Percentiles rank a stretch among this genome's conserved stretches.
Conservation (phyloP, 2,888 invertebrate genomes). For the Tinea trinotella region DNA sequence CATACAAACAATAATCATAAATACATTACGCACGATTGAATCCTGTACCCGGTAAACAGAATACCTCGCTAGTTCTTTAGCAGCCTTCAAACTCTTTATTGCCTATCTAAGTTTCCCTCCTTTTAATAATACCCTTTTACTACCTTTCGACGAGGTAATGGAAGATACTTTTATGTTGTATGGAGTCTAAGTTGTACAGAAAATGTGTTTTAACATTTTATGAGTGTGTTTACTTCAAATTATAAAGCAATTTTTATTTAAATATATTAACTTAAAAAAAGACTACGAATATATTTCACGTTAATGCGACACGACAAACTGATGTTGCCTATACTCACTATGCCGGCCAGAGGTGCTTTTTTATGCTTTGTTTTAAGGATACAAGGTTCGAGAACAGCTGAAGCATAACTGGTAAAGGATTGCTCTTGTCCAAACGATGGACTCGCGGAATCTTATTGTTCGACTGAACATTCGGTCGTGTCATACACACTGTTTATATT, state of each 20-base stretch:
- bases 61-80: conserved; percentile 38
- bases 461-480: too few species aligned
- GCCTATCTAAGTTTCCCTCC: conserved; percentile 64
- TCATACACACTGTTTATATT: too few species aligned
- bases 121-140: conserved; percentile 48
- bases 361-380: too few species aligned
- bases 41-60: conserved; percentile 63
- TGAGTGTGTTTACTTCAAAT: neutral
- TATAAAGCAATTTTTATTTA: neutral
- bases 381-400: too few species aligned
- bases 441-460: too few species aligned
- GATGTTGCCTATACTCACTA: too few species aligned
- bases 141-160: conserved; percentile 17
- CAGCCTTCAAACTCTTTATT: conserved; percentile 50
- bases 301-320: too few species aligned
- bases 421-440: too few species aligned
- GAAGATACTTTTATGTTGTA: conserved; percentile 14
- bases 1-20: conserved; percentile 62
- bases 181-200: conserved; percentile 4
- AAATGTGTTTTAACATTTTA: conserved; percentile 6
- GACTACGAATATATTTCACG: too few species aligned
- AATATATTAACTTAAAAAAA: neutral
- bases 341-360: too few species aligned
- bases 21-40: conserved; percentile 70
- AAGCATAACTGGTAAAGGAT: too few species aligned